Base-by-base conservation (phyloP, 1,140 invertebrate species). In the Caenorhabditis brenneri region DNA sequence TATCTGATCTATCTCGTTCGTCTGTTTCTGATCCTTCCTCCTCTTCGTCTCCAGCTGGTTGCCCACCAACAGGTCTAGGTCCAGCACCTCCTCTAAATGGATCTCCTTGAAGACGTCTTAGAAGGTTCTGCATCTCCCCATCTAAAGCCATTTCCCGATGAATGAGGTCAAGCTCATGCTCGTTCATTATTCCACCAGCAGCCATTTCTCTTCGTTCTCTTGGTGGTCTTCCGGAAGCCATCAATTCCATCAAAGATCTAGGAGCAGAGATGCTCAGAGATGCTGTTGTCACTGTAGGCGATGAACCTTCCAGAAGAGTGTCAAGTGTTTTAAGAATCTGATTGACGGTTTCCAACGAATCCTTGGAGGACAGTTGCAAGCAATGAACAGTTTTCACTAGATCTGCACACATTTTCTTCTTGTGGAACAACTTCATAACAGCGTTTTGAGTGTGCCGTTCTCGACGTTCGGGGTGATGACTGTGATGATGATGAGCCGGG, bases 301-400 rank as follows among this genome's bases (percentile, higher is more conserved):
- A 36, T 16, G 58, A 74, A 22, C 65, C 65, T 74, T 74, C 65
- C 16, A 74, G 42, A 39, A 83, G 55, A 3, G 58, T 53, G 22
- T 83, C 82, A 46, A 83, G 27, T 16, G 82, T 83, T 36, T 49
- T 83, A 19, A 83, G 22, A 79, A 83, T 83, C 16, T 83, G 48
- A 46, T 65, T 36, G 3, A 79, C 49, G 2, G 82, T 33, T 29
- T 83, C 82, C 12, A 83, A 19, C 6, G 69, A 51, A 19, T 55
- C 74, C 31, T 83, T 46, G 24, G 46, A 48, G 2, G 46, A 79
- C 1, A 83, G 42, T n/a, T 69, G 46, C 4, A 83, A 39, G n/a
- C 36, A 49, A 39, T 65, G 42, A 48, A 83, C 78, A 58, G 92
- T 93, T 87, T 93, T 93, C 7, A 96, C 94, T 86, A 96, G 91